Conservation (phyloP, 2,113 vertebrate species). For the Abramis brama region DNA sequence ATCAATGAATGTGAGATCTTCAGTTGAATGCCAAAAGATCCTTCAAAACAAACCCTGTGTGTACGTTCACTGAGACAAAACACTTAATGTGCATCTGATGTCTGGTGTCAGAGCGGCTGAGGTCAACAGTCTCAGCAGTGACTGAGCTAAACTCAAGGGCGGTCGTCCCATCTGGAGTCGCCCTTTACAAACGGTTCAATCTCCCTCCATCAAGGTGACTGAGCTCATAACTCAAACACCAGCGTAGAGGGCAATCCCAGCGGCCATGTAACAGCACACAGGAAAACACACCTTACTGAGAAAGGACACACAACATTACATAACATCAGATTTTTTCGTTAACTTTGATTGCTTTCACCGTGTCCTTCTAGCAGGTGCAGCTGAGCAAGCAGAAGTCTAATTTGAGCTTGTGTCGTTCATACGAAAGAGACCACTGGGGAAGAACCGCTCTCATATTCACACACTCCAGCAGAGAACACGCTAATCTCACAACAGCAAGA, state of each 20-base stretch:
- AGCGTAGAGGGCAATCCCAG: slow-evolving; percentile 47
- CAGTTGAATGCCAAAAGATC: neutral
- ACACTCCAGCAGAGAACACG: slow-evolving; percentile 28
- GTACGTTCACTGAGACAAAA: slow-evolving; percentile 12
- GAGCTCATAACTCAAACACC: slow-evolving; percentile 65
- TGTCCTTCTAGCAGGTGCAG: slow-evolving; percentile 26
- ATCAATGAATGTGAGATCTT: neutral
- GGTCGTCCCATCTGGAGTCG: slow-evolving; percentile 52
- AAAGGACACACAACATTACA: slow-evolving; percentile 11
- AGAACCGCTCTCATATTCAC: slow-evolving; percentile 9
- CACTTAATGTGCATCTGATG: slow-evolving; percentile 57
- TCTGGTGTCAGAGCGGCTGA: slow-evolving; percentile 67
- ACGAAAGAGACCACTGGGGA: slow-evolving; percentile 27
- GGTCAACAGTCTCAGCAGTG: slow-evolving; percentile 67
- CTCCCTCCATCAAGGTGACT: slow-evolving; percentile 73
- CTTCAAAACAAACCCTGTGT: neutral
- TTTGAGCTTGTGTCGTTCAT: slow-evolving; percentile 24
- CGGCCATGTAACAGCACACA: slow-evolving; percentile 40
- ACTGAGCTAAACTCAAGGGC: slow-evolving; percentile 72
- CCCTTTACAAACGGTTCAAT: slow-evolving; percentile 52
- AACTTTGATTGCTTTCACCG: neutral
- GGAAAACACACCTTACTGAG: neutral
- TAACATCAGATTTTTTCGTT: neutral
- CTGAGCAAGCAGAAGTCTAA: slow-evolving; percentile 40
- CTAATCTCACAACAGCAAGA: slow-evolving; percentile 23